phyloP scores from a whole-genome alignment of 2,113 vertebrate species.

The Pituophis catenifer region DNA sequence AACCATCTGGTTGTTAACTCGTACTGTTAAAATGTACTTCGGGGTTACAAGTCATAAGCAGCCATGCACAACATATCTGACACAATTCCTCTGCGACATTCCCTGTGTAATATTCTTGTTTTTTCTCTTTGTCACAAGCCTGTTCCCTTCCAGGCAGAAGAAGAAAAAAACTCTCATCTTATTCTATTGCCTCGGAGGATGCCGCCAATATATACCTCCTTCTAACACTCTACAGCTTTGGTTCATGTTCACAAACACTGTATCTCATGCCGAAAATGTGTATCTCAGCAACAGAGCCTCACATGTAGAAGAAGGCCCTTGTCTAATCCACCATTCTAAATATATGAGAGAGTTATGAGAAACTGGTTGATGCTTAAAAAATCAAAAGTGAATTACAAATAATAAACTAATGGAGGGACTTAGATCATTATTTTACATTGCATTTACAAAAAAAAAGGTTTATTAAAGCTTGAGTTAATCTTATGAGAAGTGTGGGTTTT shows the following conservation, averaged over 20 bases:
- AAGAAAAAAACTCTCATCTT: neutral
- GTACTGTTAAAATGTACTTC: neutral
- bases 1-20: neutral
- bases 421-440: neutral
- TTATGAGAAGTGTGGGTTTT: neutral
- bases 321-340: neutral
- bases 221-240: neutral
- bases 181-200: neutral
- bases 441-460: neutral
- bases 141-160: conserved; percentile 1
- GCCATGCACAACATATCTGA: neutral
- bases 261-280: neutral
- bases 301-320: neutral
- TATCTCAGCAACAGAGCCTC: neutral
- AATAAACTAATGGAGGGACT: neutral
- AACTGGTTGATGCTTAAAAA: neutral
- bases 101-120: neutral
- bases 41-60: neutral
- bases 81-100: neutral
- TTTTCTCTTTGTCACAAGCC: conserved; percentile 2
- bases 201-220: neutral
- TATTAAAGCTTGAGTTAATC: neutral
- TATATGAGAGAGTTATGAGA: neutral
- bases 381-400: neutral
- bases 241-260: neutral